A percentile compares a stretch with the other conserved stretches of the same genome.
Conservation (phyloP, 1,140 invertebrate species). For the Pachyrhynchus sulphureomaculatus region DNA sequence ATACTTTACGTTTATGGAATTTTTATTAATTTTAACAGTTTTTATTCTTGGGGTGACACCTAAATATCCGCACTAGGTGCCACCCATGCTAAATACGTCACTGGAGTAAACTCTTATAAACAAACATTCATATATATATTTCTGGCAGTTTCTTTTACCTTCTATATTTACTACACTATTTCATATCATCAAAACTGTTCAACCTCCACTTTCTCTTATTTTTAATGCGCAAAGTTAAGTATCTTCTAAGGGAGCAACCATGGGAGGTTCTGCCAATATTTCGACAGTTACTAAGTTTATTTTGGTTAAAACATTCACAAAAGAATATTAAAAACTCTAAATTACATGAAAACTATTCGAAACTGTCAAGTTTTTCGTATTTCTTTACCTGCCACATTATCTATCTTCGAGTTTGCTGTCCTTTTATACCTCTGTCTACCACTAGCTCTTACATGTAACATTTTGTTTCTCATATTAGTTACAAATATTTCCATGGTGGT, state of each 20-base stretch:
- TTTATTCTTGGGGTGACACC: too few species aligned
- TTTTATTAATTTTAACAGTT: too few species aligned
- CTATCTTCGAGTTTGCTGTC: constrained; percentile 36
- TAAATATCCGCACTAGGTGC: too few species aligned
- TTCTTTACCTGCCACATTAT: constrained; percentile 30
- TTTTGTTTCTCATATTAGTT: constrained; percentile 32
- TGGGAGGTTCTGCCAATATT: constrained; percentile 40
- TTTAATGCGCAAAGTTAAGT: constrained; percentile 44
- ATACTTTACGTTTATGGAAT: too few species aligned
- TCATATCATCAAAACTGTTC: constrained; percentile 33
- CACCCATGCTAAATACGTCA: too few species aligned
- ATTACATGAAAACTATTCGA: neutral
- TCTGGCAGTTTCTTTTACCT: constrained; percentile 31
- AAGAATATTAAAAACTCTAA: neutral
- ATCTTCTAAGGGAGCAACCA: constrained; percentile 40
- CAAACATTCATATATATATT: too few species aligned
- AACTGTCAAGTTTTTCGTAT: neutral
- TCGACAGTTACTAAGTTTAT: constrained; percentile 43
- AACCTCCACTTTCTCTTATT: constrained; percentile 30
- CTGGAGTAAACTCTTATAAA: too few species aligned
- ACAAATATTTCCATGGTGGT: constrained; percentile 50
- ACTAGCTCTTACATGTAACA: constrained; percentile 47
- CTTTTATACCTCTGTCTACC: constrained; percentile 48
- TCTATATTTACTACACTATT: constrained; percentile 38
- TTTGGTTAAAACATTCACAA: too few species aligned